A percentile compares a stretch with the other conserved stretches of the same genome.
These are phyloP conservation scores for Agelaius phoeniceus DNA, from an alignment of 2,113 vertebrate species.

Conservation along the genomic window DNA sequence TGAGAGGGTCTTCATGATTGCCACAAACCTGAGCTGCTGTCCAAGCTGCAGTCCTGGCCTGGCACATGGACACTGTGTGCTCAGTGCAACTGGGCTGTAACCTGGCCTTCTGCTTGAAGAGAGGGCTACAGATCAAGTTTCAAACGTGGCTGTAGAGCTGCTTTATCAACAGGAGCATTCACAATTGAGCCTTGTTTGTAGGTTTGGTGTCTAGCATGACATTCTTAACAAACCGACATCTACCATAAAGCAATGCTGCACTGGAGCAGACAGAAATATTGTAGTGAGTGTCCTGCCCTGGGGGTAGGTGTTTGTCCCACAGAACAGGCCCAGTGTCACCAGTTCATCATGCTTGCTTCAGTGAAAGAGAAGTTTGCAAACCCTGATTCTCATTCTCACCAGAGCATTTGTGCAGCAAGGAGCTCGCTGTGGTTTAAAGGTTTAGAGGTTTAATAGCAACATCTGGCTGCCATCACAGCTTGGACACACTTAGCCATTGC, in stretches of 20 bases:
- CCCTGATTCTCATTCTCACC: neutral
- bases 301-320: fast-evolving
- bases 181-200: neutral
- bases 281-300: neutral
- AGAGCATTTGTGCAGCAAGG: neutral
- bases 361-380: neutral
- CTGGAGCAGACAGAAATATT: neutral
- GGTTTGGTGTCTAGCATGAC: neutral
- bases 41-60: neutral
- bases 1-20: neutral
- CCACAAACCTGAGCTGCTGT: neutral
- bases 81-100: neutral
- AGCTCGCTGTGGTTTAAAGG: neutral
- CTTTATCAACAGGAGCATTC: neutral
- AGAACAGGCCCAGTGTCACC: neutral
- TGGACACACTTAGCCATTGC: neutral
- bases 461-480: neutral
- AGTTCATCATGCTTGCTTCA: neutral
- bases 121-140: neutral
- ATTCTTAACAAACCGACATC: neutral
- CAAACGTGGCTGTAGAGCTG: neutral
- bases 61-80: neutral
- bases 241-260: neutral
- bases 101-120: neutral
- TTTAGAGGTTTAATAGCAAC: neutral